Evolutionary conservation across 2,888 invertebrate species (phyloP).

Genomic region (Drosophila borealis): DNA sequence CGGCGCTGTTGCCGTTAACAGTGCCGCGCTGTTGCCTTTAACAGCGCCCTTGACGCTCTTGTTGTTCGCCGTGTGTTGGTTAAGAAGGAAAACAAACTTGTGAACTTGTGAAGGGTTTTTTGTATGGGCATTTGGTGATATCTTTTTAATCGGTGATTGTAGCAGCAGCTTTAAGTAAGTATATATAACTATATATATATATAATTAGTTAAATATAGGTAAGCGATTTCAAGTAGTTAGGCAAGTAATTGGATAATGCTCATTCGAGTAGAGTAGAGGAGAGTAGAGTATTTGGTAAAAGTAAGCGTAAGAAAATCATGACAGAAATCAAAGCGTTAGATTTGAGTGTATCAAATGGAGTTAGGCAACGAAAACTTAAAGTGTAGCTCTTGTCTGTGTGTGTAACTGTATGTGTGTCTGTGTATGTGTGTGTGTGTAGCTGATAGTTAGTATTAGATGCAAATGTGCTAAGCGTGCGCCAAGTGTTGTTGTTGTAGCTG

Average conservation of each 20-base stretch:
- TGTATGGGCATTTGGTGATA: conserved; percentile 2
- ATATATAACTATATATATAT: conserved; percentile 48
- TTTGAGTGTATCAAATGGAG: conserved; percentile 35
- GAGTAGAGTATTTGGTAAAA: conserved; percentile 48
- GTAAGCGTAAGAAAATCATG: conserved; percentile 58
- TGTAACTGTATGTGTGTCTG: conserved; percentile 21
- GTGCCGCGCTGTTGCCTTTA: conserved; percentile 9
- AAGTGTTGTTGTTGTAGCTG: conserved; percentile 44
- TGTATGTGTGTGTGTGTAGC: conserved; percentile 19
- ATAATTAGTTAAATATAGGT: conserved; percentile 50
- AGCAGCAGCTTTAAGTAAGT: conserved; percentile 41
- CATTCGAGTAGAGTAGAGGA: conserved; percentile 58
- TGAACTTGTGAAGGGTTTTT: conserved; percentile 21
- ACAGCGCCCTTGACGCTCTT: conserved; percentile 16
- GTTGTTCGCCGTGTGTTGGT: conserved; percentile 21
- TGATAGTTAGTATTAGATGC: conserved; percentile 52
- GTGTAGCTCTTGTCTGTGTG: conserved; percentile 22
- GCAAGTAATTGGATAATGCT: conserved; percentile 69
- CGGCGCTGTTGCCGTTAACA: conserved; percentile 12
- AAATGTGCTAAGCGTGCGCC: conserved; percentile 77
- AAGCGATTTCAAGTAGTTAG: conserved; percentile 69
- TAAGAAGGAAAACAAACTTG: conserved; percentile 21
- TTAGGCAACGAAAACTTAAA: conserved; percentile 29
- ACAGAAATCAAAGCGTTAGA: conserved; percentile 50
- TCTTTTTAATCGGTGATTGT: conserved; percentile 33